Evolutionary conservation across 2,797 vertebrate species (phyloP), one percentile per base, ranked within the genome.

Genomic region (Furcifer pardalis): DNA sequence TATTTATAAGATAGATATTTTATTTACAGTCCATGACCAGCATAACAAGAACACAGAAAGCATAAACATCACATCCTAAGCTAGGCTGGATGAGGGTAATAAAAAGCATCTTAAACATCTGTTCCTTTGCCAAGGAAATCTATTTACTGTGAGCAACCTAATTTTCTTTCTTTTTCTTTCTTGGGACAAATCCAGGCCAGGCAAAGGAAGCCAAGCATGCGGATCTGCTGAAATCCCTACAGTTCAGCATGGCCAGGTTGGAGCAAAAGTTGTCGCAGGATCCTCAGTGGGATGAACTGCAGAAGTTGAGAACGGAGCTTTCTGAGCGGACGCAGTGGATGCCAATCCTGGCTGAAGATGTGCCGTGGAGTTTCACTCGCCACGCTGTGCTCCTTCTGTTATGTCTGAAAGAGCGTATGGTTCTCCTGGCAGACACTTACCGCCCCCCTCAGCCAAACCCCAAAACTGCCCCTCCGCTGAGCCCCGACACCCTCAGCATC

Each of bases 401-500:
- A 46, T 92, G 95, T 84, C 91, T 99, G 71, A 95, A 96, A 3
- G 94, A 92, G 15, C 95, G 96, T 85, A 94, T 99, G 82, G 68
- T 90, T 4, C 56, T 7, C 35, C 93, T 98, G 13, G 94, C 96
- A 1, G 88, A 96, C 49, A 80, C 76, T 30, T 97, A 97, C 90
- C 69, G 52, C 1, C 91, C 92, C 2, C 37, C 90, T 0, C 77
- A 85, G 83, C 82, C 92, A 1, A 95, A 91, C 56, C 86, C 27
- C 0, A 87, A 63, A 37, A 95, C 91, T 3, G 97, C 97, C 1
- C 98, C 98, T 2, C 93, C 96, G 13, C 92, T 98, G 60, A 94
- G 97, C n/a, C 97, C 98, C 0, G 98, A 99, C 35, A 95, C 97
- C 0, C 97, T 99, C 19, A 97, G 98, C 15, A 88, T 98, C 68